Percentiles rank a stretch among this genome's conserved stretches.
Evolutionary conservation across 2,113 vertebrate species (phyloP).

Genomic region (Urocynchramus pylzowi): DNA sequence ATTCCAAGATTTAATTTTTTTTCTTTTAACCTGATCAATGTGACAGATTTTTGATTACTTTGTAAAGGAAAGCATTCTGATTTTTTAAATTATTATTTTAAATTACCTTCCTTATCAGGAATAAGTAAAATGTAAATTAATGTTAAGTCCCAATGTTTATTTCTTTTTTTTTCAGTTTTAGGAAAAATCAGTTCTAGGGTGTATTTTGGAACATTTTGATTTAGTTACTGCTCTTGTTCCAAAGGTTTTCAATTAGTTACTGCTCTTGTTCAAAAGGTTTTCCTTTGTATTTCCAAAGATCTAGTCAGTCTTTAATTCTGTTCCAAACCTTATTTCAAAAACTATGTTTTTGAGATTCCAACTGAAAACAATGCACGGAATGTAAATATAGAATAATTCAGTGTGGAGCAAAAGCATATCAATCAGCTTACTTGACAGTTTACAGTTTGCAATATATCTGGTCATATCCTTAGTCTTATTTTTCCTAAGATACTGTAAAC

Average conservation of each 20-base stretch:
- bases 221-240: neutral
- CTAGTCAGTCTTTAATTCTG: neutral
- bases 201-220: neutral
- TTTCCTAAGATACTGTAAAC: neutral
- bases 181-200: neutral
- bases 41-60: neutral
- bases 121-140: neutral
- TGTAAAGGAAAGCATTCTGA: neutral
- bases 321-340: neutral
- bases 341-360: neutral
- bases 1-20: neutral
- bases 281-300: neutral
- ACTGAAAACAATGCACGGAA: neutral
- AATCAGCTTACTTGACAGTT: neutral
- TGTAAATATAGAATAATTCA: neutral
- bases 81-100: neutral
- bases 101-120: neutral
- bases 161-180: neutral
- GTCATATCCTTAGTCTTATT: neutral
- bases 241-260: neutral
- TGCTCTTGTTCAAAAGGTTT: neutral
- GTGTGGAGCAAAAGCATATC: neutral
- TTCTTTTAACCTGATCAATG: neutral
- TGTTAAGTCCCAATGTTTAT: accelerated
- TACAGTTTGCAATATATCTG: neutral